phyloP scores from a whole-genome alignment of 2,113 vertebrate species.

The Scomber japonicus region DNA sequence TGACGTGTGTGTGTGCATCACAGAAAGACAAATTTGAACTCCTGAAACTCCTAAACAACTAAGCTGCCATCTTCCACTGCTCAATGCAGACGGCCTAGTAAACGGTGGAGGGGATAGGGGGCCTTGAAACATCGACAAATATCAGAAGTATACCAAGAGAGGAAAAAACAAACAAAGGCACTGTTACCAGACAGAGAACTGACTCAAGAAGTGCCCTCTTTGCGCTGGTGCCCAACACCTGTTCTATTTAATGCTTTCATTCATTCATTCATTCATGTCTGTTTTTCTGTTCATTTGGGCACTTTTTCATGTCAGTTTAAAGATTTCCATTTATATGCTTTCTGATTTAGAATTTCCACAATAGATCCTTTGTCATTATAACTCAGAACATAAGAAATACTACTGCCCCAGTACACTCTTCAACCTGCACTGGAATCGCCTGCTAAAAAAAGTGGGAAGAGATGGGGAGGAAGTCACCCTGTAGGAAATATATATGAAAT shows the following conservation, averaged over 20 bases:
- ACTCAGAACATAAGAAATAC: constrained; percentile 50
- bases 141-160: constrained; percentile 42
- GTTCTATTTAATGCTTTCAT: constrained; percentile 62
- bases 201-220: constrained; percentile 82
- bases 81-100: constrained; percentile 53
- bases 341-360: constrained; percentile 77
- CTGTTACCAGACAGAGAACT: constrained; percentile 61
- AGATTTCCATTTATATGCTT: constrained; percentile 67
- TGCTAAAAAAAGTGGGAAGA: constrained; percentile 35
- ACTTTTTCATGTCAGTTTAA: constrained; percentile 62
- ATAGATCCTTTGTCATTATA: constrained; percentile 58
- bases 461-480: constrained; percentile 31
- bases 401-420: constrained; percentile 57
- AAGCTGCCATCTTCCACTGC: constrained; percentile 79
- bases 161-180: constrained; percentile 26
- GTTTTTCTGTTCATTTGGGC: constrained; percentile 64
- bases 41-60: constrained; percentile 59
- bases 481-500: constrained; percentile 54
- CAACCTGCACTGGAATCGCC: constrained; percentile 76
- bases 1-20: constrained; percentile 26
- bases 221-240: constrained; percentile 69
- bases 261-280: constrained; percentile 43
- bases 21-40: constrained; percentile 43
- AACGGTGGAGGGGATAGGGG: constrained; percentile 33
- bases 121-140: constrained; percentile 38